Conservation (phyloP, 2,113 vertebrate genomes). For the Indicator maculatus region DNA sequence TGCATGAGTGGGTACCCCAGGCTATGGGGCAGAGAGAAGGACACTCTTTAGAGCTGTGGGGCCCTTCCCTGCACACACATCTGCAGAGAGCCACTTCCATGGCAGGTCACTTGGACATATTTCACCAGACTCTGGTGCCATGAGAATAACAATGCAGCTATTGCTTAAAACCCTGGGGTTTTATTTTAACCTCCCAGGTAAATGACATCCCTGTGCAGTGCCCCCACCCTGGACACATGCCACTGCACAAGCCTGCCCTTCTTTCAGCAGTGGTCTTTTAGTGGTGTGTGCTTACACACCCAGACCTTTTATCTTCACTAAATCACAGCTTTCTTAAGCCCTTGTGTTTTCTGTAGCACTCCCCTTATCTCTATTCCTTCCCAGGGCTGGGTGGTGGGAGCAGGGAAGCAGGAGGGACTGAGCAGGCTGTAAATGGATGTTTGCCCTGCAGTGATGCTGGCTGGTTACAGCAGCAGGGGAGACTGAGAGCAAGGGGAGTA, state of each 20-base stretch:
- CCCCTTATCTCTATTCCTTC: constrained; percentile 49
- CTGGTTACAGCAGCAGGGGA: neutral
- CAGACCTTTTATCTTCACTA: constrained; percentile 26
- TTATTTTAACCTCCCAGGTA: neutral
- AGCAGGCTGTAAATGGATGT: neutral
- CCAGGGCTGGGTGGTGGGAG: constrained; percentile 24
- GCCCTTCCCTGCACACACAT: neutral
- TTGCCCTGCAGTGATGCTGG: neutral
- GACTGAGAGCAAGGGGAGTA: neutral
- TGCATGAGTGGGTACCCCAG: neutral
- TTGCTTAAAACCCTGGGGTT: neutral
- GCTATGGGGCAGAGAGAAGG: neutral
- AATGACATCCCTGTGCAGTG: neutral
- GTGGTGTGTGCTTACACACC: constrained; percentile 2
- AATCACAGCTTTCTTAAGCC: constrained; percentile 42
- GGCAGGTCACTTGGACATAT: neutral
- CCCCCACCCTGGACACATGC: neutral
- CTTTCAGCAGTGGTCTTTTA: neutral
- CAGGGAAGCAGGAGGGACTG: constrained; percentile 13
- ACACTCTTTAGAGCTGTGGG: neutral
- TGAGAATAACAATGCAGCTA: neutral
- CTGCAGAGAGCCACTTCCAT: neutral
- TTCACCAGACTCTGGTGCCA: neutral
- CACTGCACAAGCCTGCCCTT: neutral
- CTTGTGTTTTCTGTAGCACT: constrained; percentile 46